phyloP scores from a whole-genome alignment of 23 tunicate genomes.

The Clavelina lepadiformis region DNA sequence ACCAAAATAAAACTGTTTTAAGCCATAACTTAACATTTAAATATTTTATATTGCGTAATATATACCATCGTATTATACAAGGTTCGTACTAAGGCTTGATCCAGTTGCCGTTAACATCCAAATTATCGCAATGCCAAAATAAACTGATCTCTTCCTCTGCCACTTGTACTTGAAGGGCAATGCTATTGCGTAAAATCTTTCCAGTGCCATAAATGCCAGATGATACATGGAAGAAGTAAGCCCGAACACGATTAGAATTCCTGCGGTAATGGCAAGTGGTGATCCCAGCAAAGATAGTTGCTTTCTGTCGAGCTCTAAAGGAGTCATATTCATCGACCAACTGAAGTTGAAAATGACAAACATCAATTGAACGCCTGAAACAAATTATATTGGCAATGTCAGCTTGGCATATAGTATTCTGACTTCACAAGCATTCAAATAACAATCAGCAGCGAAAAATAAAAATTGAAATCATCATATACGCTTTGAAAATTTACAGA shows the following conservation, averaged over 20 bases:
- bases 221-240: slow-evolving; percentile 4
- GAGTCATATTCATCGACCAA: slow-evolving; percentile 19
- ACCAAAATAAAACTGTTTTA: not conserved
- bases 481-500: not conserved
- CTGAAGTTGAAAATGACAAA: slow-evolving; percentile 31
- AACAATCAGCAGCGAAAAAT: not conserved
- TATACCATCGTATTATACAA: no score
- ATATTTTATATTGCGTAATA: no score
- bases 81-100: no score
- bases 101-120: slow-evolving; percentile 1
- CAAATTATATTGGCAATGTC: no score
- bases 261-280: not conserved
- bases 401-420: no score
- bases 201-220: not conserved
- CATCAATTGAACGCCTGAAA: slow-evolving; percentile 22
- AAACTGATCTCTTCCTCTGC: not conserved
- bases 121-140: not conserved
- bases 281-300: not conserved
- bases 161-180: slow-evolving; percentile 4
- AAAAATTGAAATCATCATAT: not conserved
- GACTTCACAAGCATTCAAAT: no score
- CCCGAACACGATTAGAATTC: not conserved
- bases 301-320: slow-evolving; percentile 1
- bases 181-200: not conserved
- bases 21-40: no score